Evolutionary conservation across 1,140 invertebrate genomes (phyloP).

Genomic region (Cepaea nemoralis): DNA sequence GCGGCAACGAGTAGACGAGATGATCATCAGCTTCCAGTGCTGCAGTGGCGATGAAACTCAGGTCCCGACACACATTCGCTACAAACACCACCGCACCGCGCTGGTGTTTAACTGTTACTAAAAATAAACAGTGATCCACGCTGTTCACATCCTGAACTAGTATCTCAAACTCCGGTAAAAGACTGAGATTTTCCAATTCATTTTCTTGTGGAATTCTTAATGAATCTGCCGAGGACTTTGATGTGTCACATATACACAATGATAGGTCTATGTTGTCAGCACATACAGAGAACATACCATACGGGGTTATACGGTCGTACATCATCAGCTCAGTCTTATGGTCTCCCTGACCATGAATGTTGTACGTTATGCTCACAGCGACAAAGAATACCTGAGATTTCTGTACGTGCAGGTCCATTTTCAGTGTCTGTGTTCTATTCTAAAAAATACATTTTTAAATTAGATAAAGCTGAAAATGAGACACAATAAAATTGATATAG

Average conservation of each 20-base stretch:
- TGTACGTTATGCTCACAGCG: conserved; percentile 33
- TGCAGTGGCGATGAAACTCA: conserved; percentile 6
- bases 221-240: background rate
- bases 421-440: conserved; percentile 42
- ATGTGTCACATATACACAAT: conserved; percentile 54
- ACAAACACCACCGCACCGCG: conserved; percentile 47
- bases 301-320: conserved; percentile 55
- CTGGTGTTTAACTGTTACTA: conserved; percentile 41
- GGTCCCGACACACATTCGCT: conserved; percentile 46
- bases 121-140: conserved; percentile 44
- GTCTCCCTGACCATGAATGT: background rate
- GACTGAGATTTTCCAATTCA: background rate
- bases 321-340: conserved; percentile 38
- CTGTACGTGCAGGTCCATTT: conserved; percentile 54
- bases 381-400: conserved; percentile 56
- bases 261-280: conserved; percentile 53
- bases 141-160: conserved; percentile 11
- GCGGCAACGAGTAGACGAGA: background rate
- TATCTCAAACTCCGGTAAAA: background rate
- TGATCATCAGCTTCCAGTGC: conserved; percentile 5
- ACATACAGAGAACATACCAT: conserved; percentile 53
- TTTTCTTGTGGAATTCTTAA: background rate
- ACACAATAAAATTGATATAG: background rate
- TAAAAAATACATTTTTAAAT: conserved; percentile 38
- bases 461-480: background rate